Base-by-base conservation (phyloP, 1,140 invertebrate species). In the Lysiphlebus fabarum region DNA sequence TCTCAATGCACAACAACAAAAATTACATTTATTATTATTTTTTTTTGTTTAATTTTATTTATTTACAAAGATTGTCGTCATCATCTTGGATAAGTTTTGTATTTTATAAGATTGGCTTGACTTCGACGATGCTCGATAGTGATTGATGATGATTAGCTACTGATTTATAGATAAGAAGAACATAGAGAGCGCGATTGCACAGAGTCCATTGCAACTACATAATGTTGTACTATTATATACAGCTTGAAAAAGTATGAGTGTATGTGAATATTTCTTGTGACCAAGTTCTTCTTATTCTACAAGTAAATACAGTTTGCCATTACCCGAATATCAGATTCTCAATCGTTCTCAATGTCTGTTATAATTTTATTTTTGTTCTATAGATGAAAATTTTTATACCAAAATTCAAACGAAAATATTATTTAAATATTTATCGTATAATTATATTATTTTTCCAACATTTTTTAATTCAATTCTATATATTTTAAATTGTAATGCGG, bases 61-160 rank as follows among this genome's bases (percentile, higher is more conserved):
- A 40, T 7, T 51, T 11, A 37, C n/a, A 8, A 12, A 26, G 17
- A 49, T 51, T 51, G 49, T 51, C 36, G 49, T 51, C 49, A 51
- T 45, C 34, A 10, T 36, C 40, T 36, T 17, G 44, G n/a, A 40
- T 26, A 4, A 26, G 17, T 26, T 26, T 26, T 26, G 17, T 26
- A 26, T 26, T 26, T 47, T 40, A 37, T 56, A 49, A 65, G 56
- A 55, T 59, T 47, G 56, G 14, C 56, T 44, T 12, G 38, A 38
- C 34, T n/a, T 51, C 26, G 47, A 40, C 59, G 61, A 58, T 63
- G 56, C 62, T 63, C 67, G 67, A 69, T 69, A 68, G 72, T 76
- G 74, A 77, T 77, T 77, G 74, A 77, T 77, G 75, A 77, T 77
- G 73, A 77, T 77, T 77, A 77, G 74, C 70, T 66, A 67, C 53